phyloP scores from a whole-genome alignment of 2,113 vertebrate species.

The Reinhardtius hippoglossoides region DNA sequence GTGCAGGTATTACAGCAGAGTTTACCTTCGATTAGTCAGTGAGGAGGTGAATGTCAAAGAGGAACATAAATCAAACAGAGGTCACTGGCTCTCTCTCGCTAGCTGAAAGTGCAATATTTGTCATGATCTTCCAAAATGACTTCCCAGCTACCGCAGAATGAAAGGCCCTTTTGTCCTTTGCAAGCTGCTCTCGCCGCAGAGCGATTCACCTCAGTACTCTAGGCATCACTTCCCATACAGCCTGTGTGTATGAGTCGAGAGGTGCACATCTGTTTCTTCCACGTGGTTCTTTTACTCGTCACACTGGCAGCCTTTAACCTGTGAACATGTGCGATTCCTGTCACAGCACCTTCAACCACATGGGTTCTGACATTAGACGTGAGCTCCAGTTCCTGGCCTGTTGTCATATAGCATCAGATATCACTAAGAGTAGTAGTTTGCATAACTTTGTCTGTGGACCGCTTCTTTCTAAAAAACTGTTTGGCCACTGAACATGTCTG shows the following conservation, averaged over 20 bases:
- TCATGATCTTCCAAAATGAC: conserved; percentile 78
- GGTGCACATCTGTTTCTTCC: conserved; percentile 34
- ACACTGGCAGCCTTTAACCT: neutral
- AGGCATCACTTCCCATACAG: conserved; percentile 39
- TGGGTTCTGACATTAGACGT: neutral
- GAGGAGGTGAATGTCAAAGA: conserved; percentile 46
- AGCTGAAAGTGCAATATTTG: conserved; percentile 80
- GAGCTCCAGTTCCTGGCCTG: conserved; percentile 15
- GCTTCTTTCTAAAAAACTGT: conserved; percentile 5
- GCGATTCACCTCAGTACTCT: conserved; percentile 54
- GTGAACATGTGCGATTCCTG: conserved; percentile 13
- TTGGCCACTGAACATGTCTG: neutral
- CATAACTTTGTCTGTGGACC: neutral
- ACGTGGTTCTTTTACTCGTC: neutral
- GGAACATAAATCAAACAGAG: conserved; percentile 68
- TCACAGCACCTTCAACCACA: neutral
- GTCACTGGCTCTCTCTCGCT: conserved; percentile 37
- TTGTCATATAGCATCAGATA: conserved; percentile 3
- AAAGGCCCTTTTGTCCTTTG: conserved; percentile 77
- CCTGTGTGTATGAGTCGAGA: conserved; percentile 5
- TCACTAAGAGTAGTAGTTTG: conserved; percentile 8
- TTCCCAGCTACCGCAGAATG: conserved; percentile 61
- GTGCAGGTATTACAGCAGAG: conserved; percentile 29
- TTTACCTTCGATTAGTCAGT: conserved; percentile 40
- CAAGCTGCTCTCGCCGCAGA: conserved; percentile 58